A percentile compares a stretch with the other conserved stretches of the same genome.
phyloP scores from a whole-genome alignment of 2,113 vertebrate species.

The Apistogramma diplotaenia region DNA sequence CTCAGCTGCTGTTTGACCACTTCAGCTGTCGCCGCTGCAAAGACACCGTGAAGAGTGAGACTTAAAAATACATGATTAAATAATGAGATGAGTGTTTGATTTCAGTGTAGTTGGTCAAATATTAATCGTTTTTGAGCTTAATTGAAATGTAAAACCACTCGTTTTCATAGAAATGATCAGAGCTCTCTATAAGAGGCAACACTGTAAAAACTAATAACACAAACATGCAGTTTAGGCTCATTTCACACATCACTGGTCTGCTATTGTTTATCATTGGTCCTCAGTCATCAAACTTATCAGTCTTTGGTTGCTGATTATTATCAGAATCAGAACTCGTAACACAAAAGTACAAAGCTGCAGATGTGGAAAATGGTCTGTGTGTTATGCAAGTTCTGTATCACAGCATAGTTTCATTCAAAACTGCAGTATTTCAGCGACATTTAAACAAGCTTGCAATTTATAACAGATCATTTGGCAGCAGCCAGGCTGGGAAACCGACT shows the following conservation, averaged over 20 bases:
- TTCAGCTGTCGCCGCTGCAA: too few species aligned
- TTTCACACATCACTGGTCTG: neutral
- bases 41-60: too few species aligned
- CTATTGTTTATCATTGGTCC: neutral
- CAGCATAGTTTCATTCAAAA: neutral
- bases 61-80: too few species aligned
- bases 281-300: neutral
- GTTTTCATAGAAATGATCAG: neutral
- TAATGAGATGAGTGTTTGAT: neutral
- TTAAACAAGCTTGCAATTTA: neutral
- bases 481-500: neutral
- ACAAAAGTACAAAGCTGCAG: neutral
- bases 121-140: neutral
- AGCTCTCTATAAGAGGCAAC: neutral
- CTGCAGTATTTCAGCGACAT: neutral
- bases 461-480: neutral
- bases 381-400: neutral
- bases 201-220: neutral
- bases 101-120: neutral
- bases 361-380: neutral
- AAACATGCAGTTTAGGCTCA: neutral
- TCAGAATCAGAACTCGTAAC: neutral
- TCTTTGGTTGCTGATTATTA: neutral
- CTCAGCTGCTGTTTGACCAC: too few species aligned
- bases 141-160: neutral